Base-by-base conservation (phyloP, 2,888 invertebrate species). In the Julus scanicus region DNA sequence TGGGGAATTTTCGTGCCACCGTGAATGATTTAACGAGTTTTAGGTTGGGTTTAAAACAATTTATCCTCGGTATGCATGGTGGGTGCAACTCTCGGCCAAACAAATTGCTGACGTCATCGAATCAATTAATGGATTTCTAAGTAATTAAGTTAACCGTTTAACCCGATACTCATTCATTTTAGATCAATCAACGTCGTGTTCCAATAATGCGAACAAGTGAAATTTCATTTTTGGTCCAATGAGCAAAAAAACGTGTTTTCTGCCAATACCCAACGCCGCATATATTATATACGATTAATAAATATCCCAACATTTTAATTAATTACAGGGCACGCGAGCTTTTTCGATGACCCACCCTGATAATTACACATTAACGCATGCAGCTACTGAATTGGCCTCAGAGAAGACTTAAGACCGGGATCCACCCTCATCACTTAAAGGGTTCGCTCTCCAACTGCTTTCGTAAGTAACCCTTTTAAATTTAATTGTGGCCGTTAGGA, bases 141-240 rank as follows among this genome's bases (percentile, higher is more conserved):
- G 71, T 71, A 71, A 71, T 71, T 71, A 71, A 71, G 71, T 71
- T 71, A 71, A 71, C 71, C 29, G 71, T 71, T 71, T 71, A 71
- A 71, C 71, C 71, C 71, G 71, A 71, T 71, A 29, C 29, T 71
- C 71, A 71, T 71, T 71, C 71, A 29, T 71, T 71, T 71, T 71
- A 20, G 29, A 71, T 71, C 71, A 71, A 71, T 71, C 71, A 71
- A 71, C 29, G 71, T 71, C 71, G 29, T 20, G 71, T 71, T 29
- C 71, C 20, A 29, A 63, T 20, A 9, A 49, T 53, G 71, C 71
- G 11, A 71, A 20, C 63, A 4, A 20, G n/a, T 63, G 20, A 6
- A 71, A 20, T 71, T 71, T 20, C 71, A 71, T 29, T 71, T 71
- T 20, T 71, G 63, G 71, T 8, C 71, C 71, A 71, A 29, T 71